Conservation (phyloP, 2,797 vertebrate genomes). For the Rhynchotus rufescens region DNA sequence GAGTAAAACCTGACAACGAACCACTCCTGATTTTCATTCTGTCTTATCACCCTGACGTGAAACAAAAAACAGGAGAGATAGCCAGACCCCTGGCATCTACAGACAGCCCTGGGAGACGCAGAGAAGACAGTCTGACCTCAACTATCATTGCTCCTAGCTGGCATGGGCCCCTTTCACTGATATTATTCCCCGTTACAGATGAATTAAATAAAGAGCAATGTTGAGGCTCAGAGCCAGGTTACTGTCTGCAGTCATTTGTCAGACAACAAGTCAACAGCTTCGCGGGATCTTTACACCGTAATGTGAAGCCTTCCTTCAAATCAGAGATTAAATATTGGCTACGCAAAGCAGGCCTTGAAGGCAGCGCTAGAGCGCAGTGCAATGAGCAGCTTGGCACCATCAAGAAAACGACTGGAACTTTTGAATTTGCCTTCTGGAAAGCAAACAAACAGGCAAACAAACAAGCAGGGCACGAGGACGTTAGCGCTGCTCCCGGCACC, state of each 20-base stretch:
- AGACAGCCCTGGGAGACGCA: background rate
- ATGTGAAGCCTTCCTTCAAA: background rate
- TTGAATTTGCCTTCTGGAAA: background rate
- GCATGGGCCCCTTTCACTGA: background rate
- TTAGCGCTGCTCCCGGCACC: background rate
- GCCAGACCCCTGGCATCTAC: background rate
- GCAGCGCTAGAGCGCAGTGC: background rate
- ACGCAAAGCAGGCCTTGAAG: background rate
- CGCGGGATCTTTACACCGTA: background rate
- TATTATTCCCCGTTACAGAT: background rate
- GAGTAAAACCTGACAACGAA: constrained; percentile 4
- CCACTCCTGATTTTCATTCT: background rate
- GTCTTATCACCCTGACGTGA: background rate
- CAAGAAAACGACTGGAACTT: background rate
- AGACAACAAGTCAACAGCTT: background rate
- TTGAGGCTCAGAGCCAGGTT: background rate
- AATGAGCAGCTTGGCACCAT: background rate
- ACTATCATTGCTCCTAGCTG: no score
- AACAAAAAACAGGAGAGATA: background rate
- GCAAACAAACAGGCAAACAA: background rate
- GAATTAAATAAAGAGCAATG: background rate
- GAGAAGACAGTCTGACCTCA: no score
- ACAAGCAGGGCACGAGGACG: background rate
- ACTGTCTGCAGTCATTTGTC: background rate
- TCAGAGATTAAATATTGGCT: background rate